Percentiles rank a stretch among this genome's conserved stretches.
phyloP scores from a whole-genome alignment of 2,888 invertebrate species.

The Sphinx pinastri region DNA sequence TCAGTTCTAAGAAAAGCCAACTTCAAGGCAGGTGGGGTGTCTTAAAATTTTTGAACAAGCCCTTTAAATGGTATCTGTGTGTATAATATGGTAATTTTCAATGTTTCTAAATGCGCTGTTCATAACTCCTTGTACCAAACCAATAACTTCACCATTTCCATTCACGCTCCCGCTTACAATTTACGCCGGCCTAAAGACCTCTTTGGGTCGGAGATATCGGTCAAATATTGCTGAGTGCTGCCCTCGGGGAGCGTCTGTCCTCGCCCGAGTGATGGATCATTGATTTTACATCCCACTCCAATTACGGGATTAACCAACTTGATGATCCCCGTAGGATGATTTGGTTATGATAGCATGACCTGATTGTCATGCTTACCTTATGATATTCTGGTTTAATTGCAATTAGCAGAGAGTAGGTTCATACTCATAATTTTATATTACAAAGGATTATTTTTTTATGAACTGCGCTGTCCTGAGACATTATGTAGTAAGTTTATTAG shows the following conservation, averaged over 20 bases:
- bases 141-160: not conserved
- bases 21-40: no score
- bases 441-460: no score
- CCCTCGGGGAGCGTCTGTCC: conserved; percentile 31
- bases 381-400: not conserved
- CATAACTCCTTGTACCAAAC: not conserved
- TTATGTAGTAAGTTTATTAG: no score
- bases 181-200: not conserved
- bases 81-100: no score
- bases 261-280: not conserved
- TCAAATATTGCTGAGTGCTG: conserved; percentile 38
- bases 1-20: no score
- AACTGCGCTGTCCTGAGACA: no score
- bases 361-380: not conserved
- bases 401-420: no score
- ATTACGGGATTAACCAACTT: not conserved
- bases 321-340: not conserved
- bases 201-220: conserved; percentile 32
- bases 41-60: no score
- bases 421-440: no score
- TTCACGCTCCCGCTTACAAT: not conserved
- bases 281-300: conserved; percentile 17
- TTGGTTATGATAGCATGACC: not conserved
- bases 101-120: no score
- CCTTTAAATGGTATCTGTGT: no score